These are phyloP conservation scores for Malthinus flaveolus DNA, from an alignment of 2,888 invertebrate species.

Conservation along the genomic window DNA sequence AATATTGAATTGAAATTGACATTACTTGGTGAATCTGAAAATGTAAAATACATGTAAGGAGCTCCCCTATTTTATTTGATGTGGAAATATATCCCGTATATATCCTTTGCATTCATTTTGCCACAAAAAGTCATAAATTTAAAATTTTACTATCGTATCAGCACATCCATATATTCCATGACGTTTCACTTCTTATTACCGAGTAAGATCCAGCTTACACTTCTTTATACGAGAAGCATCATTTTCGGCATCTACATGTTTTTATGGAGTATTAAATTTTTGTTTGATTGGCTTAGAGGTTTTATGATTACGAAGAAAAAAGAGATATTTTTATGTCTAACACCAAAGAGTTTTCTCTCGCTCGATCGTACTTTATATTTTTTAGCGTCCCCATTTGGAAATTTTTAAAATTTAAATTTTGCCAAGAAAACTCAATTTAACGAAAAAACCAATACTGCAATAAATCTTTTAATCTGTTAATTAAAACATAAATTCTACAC, in stretches of 20 bases:
- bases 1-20: neutral
- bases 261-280: slow-evolving; percentile 41
- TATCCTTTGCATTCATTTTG: slow-evolving; percentile 23
- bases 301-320: slow-evolving; percentile 38
- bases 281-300: slow-evolving; percentile 38
- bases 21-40: slow-evolving; percentile 4
- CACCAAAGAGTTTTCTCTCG: slow-evolving; percentile 33
- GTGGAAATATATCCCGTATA: slow-evolving; percentile 23
- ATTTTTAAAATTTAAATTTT: slow-evolving; percentile 17
- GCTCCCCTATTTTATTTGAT: slow-evolving; percentile 20
- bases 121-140: slow-evolving; percentile 34
- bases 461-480: slow-evolving; percentile 6
- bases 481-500: slow-evolving; percentile 15
- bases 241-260: slow-evolving; percentile 30
- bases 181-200: slow-evolving; percentile 32
- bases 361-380: slow-evolving; percentile 36
- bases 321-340: slow-evolving; percentile 34
- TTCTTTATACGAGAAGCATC: slow-evolving; percentile 19
- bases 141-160: slow-evolving; percentile 35
- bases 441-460: neutral
- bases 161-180: slow-evolving; percentile 29
- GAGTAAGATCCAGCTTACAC: slow-evolving; percentile 28
- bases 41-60: slow-evolving; percentile 19
- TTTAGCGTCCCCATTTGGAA: slow-evolving; percentile 12
- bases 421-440: slow-evolving; percentile 5